Percentiles rank a stretch among this genome's conserved stretches.
These are phyloP conservation scores for Heliconius hortense DNA, from an alignment of 2,888 invertebrate genomes.

Conservation along the genomic window DNA sequence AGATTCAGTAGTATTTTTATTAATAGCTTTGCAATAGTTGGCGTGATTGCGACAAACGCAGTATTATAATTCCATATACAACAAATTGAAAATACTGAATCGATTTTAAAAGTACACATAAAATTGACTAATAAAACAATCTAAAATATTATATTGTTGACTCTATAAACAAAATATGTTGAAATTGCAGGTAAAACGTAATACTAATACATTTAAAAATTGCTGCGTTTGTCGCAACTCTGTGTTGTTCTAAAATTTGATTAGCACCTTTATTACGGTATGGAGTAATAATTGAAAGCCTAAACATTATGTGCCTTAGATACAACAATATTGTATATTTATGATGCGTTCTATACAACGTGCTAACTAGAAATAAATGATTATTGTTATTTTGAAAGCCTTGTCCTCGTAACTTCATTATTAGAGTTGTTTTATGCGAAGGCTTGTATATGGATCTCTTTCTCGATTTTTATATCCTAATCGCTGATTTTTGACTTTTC, in stretches of 20 bases:
- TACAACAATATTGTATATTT: constrained; percentile 83
- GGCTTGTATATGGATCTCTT: constrained; percentile 63
- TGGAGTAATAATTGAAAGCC: constrained; percentile 81
- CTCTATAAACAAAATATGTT: not conserved
- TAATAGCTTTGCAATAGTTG: constrained; percentile 70
- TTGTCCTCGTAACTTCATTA: constrained; percentile 66
- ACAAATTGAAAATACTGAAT: constrained; percentile 16
- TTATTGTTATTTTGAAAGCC: constrained; percentile 76
- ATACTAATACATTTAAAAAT: constrained; percentile 30
- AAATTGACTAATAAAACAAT: not conserved
- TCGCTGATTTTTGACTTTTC: constrained; percentile 33
- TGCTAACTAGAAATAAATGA: constrained; percentile 80
- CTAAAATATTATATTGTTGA: not conserved
- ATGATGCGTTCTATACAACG: constrained; percentile 82
- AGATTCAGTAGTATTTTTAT: constrained; percentile 66
- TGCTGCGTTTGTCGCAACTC: constrained; percentile 57
- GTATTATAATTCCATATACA: not conserved
- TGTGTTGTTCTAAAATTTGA: constrained; percentile 56
- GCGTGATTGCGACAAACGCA: constrained; percentile 55
- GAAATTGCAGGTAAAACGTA: not conserved
- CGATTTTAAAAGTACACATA: constrained; percentile 5
- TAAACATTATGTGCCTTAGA: constrained; percentile 84
- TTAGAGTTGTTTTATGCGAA: constrained; percentile 71
- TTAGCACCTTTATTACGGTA: constrained; percentile 79
- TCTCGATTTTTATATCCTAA: constrained; percentile 47